phyloP scores from a whole-genome alignment of 2,113 vertebrate species.

The Microtus oregoni region DNA sequence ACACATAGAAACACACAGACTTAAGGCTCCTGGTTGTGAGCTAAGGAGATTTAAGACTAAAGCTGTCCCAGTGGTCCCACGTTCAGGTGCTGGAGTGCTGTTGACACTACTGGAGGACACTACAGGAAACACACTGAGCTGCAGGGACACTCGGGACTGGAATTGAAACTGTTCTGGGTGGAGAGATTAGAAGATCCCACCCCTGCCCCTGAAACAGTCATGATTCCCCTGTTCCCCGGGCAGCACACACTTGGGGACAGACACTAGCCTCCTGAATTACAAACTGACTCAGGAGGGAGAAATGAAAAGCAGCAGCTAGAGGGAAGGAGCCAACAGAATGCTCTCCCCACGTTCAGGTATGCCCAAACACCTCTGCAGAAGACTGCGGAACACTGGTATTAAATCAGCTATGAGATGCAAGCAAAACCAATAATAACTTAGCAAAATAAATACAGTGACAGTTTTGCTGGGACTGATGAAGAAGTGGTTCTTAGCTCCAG shows the following conservation, averaged over 20 bases:
- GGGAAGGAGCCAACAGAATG: neutral
- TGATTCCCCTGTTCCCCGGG: neutral
- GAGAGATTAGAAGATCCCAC: neutral
- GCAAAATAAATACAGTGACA: conserved; percentile 83
- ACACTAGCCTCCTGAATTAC: neutral
- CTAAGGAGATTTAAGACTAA: neutral
- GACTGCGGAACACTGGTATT: neutral
- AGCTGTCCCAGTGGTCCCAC: neutral
- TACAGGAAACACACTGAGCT: neutral
- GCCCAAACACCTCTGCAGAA: neutral
- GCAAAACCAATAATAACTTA: conserved; percentile 85
- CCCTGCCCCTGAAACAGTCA: neutral
- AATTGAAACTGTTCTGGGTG: neutral
- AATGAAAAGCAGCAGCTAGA: conserved; percentile 44
- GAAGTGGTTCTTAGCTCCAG: conserved; percentile 21
- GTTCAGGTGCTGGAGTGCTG: neutral
- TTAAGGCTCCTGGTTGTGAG: conserved; percentile 13
- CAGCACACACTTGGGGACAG: neutral
- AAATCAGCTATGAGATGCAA: conserved; percentile 1
- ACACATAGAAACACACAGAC: neutral
- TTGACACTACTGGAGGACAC: conserved; percentile 1
- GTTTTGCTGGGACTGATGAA: conserved; percentile 30
- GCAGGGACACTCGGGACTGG: neutral
- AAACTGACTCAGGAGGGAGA: neutral
- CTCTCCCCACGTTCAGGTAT: neutral